These are phyloP conservation scores for Cotesia typhae DNA, from an alignment of 1,140 invertebrate genomes.

Conservation along the genomic window DNA sequence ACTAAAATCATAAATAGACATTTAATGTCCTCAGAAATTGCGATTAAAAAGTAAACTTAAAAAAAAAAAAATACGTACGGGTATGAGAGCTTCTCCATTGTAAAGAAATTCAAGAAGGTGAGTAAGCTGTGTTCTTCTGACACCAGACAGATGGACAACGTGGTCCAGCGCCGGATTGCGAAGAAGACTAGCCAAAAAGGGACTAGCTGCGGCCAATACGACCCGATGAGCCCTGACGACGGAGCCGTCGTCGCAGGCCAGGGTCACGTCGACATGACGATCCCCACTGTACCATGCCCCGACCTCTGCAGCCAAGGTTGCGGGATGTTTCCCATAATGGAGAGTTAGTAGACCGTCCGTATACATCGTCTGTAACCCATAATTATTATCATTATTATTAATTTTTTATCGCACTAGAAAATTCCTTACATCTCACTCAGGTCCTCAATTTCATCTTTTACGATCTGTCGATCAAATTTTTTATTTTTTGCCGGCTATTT, in stretches of 20 bases:
- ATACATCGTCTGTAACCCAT: constrained; percentile 65
- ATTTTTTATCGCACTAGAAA: no score
- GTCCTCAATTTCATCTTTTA: no score
- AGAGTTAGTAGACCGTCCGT: constrained; percentile 78
- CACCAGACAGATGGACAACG: constrained; percentile 83
- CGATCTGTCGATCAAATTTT: no score
- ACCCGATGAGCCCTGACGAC: constrained; percentile 80
- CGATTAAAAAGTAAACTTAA: constrained; percentile 22
- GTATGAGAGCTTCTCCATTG: constrained; percentile 83
- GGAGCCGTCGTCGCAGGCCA: constrained; percentile 81
- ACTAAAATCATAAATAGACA: constrained; percentile 64
- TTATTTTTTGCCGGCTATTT: no score
- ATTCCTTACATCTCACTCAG: no score
- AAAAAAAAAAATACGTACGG: constrained; percentile 66
- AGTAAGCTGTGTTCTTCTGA: constrained; percentile 77
- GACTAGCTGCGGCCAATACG: constrained; percentile 84
- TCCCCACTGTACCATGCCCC: constrained; percentile 84
- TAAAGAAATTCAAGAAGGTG: constrained; percentile 84
- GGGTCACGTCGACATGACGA: constrained; percentile 81
- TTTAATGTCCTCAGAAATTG: not conserved
- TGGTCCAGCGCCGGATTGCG: constrained; percentile 72
- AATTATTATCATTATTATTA: constrained; percentile 9
- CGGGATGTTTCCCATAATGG: constrained; percentile 89
- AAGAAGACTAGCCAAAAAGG: constrained; percentile 80
- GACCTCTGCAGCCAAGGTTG: constrained; percentile 86